Base-by-base conservation (phyloP, 2,797 vertebrate genomes). In the Orientallactaga sibirica region DNA sequence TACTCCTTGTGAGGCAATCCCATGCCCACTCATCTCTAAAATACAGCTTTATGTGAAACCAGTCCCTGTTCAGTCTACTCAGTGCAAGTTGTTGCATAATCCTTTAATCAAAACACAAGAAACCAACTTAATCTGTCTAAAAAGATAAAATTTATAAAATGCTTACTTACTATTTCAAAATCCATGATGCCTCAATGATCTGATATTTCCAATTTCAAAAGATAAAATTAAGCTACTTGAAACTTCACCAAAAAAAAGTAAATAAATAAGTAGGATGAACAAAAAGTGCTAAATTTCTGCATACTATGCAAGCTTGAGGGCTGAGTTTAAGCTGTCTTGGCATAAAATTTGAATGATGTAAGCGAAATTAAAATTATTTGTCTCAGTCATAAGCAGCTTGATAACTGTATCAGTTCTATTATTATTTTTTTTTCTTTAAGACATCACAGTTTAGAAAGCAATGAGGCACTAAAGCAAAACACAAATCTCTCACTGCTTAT, bases 211-310 rank as follows among this genome's bases (percentile, higher is more conserved):
- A 95, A 95, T 82, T 52, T 20, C 79, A 97, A 89, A n/a, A 85
- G 70, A 93, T 86, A 95, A 93, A 81, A 86, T 90, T 83, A 93
- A 96, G 90, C 70, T 96, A 14, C 90, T 95, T 73, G 74, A 96
- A 58, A 80, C 16, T 18, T 78, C 58, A 76, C 71, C 61, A 52
- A 92, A 82, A 9, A 74, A n/a, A 87, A 76, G 5, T 88, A 82
- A 79, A 41, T 70, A 78, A 82, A 90, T 77, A 93, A 87, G 77
- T 73, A 37, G 61, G 76, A 79, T 73, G 27, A 81, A 67, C 48
- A 79, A 33, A 70, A 80, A 82, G 9, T 70, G 29, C 5, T 84
- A 88, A 82, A 80, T 92, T 88, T 96, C 86, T 90, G 22, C 86
- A 94, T 96, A 96, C 1, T 41, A 9, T 92, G 6, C 33, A 85